phyloP scores from a whole-genome alignment of 2,797 vertebrate genomes.

The Lacerta agilis region DNA sequence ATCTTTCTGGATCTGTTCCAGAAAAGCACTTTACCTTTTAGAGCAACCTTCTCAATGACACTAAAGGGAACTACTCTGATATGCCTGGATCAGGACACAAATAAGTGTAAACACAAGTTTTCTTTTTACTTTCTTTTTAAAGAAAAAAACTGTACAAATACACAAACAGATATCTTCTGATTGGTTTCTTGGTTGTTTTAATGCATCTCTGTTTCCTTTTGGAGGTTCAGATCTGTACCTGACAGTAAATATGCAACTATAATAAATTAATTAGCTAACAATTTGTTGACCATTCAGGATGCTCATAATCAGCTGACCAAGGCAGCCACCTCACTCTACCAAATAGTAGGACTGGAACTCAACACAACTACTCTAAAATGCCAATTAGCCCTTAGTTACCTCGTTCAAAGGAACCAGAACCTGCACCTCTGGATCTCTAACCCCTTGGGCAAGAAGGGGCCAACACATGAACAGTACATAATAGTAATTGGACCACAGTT shows the following conservation, averaged over 20 bases:
- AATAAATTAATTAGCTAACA: no score
- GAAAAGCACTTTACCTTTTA: slow-evolving; percentile 22
- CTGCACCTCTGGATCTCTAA: no score
- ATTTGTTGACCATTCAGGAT: no score
- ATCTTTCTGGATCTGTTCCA: slow-evolving; percentile 15
- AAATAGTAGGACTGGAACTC: no score
- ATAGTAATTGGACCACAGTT: neutral
- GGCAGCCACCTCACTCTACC: no score
- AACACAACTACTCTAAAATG: no score
- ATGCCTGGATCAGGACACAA: neutral
- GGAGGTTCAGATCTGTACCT: neutral
- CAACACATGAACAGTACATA: no score
- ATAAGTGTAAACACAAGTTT: neutral
- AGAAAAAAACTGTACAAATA: neutral
- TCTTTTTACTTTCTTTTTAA: neutral
- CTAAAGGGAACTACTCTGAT: neutral
- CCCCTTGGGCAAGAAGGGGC: no score
- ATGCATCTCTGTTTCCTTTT: neutral
- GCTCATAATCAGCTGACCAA: no score
- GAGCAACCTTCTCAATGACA: neutral
- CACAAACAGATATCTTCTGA: neutral
- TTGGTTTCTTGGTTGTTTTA: neutral
- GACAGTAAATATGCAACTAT: no score
- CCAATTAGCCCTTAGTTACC: no score
- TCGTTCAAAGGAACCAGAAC: no score